Conservation (phyloP, 2,113 vertebrate species). For the Seriola rivoliana region DNA sequence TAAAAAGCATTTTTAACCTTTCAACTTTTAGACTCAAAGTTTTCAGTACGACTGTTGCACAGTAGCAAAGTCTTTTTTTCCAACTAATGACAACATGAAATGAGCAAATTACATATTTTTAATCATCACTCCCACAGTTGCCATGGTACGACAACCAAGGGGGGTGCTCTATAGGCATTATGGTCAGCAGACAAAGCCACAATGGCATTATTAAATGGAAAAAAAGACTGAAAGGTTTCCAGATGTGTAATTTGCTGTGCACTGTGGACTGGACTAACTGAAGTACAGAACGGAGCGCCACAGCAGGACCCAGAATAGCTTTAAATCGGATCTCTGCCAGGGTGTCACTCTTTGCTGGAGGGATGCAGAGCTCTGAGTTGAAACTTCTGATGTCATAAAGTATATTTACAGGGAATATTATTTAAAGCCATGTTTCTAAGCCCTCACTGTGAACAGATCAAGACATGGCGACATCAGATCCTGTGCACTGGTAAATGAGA, state of each 20-base stretch:
- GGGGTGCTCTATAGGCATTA: not conserved
- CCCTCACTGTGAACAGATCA: not conserved
- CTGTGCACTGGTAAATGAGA: not conserved
- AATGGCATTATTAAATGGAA: conserved; percentile 19
- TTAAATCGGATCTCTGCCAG: conserved; percentile 10
- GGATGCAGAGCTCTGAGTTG: not conserved
- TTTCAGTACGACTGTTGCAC: not conserved
- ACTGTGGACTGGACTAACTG: conserved; percentile 26
- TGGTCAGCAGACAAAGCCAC: conserved; percentile 32
- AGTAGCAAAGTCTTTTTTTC: conserved; percentile 6
- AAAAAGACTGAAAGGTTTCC: conserved; percentile 18
- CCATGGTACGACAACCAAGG: conserved; percentile 37
- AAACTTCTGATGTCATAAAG: conserved; percentile 41
- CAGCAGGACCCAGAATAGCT: conserved; percentile 37
- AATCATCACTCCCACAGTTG: conserved; percentile 36
- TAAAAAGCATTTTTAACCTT: too few species aligned
- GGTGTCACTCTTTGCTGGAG: not conserved
- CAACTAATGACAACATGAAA: conserved; percentile 23
- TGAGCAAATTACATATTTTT: conserved; percentile 34
- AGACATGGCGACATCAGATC: not conserved
- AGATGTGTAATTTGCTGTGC: conserved; percentile 54
- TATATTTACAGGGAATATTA: conserved; percentile 27
- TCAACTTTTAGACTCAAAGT: not conserved
- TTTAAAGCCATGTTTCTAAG: conserved; percentile 28
- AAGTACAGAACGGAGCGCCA: conserved; percentile 19